These are phyloP conservation scores for Patiria miniata DNA, from an alignment of 35 echinoderm and acorn worm species.

Conservation along the genomic window DNA sequence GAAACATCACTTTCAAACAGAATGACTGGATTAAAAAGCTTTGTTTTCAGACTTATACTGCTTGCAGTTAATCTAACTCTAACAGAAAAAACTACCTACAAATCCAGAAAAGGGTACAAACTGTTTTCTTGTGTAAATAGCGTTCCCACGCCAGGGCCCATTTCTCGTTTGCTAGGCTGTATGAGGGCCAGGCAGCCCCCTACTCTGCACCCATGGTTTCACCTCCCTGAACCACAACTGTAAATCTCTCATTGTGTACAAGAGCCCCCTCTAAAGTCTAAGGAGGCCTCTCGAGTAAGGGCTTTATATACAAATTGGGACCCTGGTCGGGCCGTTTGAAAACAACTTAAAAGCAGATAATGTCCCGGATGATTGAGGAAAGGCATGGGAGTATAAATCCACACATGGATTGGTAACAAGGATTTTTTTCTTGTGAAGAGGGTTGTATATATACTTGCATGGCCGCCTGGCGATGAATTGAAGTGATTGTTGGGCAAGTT, in stretches of 20 bases:
- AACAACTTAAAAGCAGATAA: slow-evolving; percentile 29
- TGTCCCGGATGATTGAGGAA: slow-evolving; percentile 22
- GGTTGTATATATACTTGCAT: not conserved
- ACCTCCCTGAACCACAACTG: not conserved
- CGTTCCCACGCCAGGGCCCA: too few species aligned
- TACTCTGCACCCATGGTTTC: not conserved
- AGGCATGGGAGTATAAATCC: slow-evolving; percentile 1
- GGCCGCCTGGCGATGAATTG: too few species aligned
- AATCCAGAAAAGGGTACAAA: too few species aligned
- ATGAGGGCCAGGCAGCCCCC: too few species aligned
- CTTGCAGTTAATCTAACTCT: too few species aligned
- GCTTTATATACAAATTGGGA: slow-evolving; percentile 15
- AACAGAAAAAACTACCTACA: too few species aligned
- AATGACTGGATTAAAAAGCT: too few species aligned
- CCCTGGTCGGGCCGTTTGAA: not conserved
- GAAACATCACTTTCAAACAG: too few species aligned
- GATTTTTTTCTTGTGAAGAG: not conserved
- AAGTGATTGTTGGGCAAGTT: too few species aligned
- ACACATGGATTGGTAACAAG: not conserved
- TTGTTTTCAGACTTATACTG: too few species aligned
- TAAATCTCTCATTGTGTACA: slow-evolving; percentile 13
- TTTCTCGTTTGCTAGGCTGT: too few species aligned
- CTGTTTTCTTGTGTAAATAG: too few species aligned
- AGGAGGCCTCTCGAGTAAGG: not conserved
- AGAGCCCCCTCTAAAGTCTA: not conserved